These are phyloP conservation scores for Manis crassicaudata DNA, from an alignment of 2,797 vertebrate genomes.

Conservation along the genomic window DNA sequence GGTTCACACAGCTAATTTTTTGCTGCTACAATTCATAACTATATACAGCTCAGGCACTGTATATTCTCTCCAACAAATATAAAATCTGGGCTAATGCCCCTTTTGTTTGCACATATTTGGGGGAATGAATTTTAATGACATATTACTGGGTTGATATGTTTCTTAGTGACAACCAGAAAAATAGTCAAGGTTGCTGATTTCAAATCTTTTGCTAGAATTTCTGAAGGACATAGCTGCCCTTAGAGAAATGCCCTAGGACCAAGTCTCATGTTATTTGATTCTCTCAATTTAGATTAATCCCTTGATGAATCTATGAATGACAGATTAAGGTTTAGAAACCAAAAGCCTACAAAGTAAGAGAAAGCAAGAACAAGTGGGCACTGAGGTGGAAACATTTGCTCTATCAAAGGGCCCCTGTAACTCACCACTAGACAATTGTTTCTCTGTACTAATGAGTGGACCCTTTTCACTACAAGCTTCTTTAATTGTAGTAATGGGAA, in stretches of 20 bases:
- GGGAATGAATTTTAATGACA: neutral
- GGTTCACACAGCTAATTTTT: constrained; percentile 60
- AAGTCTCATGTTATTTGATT: neutral
- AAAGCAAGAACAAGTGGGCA: neutral
- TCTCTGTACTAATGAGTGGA: neutral
- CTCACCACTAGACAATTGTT: neutral
- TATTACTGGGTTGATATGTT: neutral
- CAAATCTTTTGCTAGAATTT: neutral
- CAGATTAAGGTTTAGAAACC: neutral
- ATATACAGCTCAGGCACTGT: neutral
- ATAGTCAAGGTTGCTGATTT: neutral
- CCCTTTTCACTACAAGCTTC: neutral
- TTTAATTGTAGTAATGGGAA: neutral
- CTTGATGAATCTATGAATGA: neutral
- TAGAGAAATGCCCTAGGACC: neutral
- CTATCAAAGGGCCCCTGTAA: neutral
- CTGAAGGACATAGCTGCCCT: neutral
- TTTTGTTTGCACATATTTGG: constrained; percentile 36
- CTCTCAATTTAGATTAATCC: neutral
- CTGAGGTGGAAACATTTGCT: neutral
- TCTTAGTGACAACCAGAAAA: neutral
- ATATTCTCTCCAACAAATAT: neutral
- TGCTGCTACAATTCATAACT: constrained; percentile 57
- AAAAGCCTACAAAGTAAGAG: neutral
- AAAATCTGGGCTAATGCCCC: neutral